Evolutionary conservation across 2,888 invertebrate species (phyloP).

Genomic region (Ceriagrion tenellum): DNA sequence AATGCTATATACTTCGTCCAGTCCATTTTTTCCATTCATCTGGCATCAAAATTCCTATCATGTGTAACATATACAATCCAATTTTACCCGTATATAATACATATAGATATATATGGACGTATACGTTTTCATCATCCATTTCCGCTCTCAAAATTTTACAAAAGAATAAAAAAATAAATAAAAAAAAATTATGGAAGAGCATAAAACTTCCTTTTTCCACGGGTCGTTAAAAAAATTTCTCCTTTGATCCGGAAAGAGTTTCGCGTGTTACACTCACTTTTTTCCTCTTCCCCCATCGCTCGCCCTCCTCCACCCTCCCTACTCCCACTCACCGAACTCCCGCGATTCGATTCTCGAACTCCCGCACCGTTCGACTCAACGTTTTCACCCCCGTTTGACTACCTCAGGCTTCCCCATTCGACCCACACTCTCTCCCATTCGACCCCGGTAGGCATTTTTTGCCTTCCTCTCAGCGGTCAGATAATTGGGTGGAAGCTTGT

Average conservation of each 20-base stretch:
- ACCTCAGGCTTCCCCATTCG: too few species aligned
- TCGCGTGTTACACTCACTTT: not conserved
- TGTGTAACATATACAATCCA: too few species aligned
- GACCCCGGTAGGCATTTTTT: not conserved
- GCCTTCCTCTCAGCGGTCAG: not conserved
- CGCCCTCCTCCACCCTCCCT: not conserved
- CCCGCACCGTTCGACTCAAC: too few species aligned
- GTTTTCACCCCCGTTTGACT: too few species aligned
- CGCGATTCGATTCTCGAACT: too few species aligned
- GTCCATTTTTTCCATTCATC: too few species aligned
- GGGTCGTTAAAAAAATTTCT: not conserved
- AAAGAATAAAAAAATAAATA: not conserved
- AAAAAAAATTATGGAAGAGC: not conserved
- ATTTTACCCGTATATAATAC: not conserved
- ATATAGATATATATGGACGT: not conserved
- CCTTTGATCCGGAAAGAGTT: slow-evolving; percentile 25
- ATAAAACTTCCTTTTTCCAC: not conserved
- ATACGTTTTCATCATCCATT: not conserved
- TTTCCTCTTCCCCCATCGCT: not conserved
- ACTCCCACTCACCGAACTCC: too few species aligned
- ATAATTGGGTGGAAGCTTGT: not conserved
- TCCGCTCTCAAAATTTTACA: not conserved
- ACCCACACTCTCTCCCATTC: not conserved
- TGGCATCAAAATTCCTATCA: too few species aligned
- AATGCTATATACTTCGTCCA: too few species aligned